Conservation (phyloP, 1,140 invertebrate genomes). For the Orchestia grillus region DNA sequence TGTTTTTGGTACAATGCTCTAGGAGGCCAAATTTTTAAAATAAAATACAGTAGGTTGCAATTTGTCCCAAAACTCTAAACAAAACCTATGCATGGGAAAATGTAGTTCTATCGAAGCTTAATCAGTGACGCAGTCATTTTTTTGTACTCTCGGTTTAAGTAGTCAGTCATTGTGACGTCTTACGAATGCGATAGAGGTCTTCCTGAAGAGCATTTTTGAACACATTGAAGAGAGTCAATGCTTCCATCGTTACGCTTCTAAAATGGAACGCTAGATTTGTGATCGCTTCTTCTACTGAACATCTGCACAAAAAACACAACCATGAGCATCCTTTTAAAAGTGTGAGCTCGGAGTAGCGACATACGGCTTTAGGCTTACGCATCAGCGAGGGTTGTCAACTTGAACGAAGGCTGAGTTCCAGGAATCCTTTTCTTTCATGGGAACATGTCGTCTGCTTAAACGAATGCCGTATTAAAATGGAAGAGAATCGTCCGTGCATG, state of each 20-base stretch:
- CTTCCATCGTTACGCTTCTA: background rate
- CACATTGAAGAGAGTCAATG: background rate
- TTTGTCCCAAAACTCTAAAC: background rate
- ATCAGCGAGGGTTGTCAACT: too few species aligned
- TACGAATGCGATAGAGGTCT: background rate
- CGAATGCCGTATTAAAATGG: too few species aligned
- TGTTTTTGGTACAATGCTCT: background rate
- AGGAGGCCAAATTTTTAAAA: background rate
- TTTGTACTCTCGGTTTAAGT: background rate
- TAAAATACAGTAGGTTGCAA: background rate
- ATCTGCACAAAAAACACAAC: too few species aligned
- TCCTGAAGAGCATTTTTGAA: background rate
- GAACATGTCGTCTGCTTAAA: too few species aligned
- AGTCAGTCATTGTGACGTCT: background rate
- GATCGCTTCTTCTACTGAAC: background rate
- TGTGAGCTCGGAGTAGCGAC: background rate
- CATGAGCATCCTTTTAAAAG: background rate
- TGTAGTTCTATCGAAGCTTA: background rate
- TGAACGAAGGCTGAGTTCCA: too few species aligned
- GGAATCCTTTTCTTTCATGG: too few species aligned
- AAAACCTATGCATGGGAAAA: background rate
- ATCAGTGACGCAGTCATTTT: background rate
- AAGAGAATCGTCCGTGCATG: too few species aligned
- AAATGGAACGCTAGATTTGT: background rate
- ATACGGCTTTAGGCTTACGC: too few species aligned